Evolutionary conservation across 2,888 invertebrate genomes (phyloP).

Genomic region (Bugula neritina): DNA sequence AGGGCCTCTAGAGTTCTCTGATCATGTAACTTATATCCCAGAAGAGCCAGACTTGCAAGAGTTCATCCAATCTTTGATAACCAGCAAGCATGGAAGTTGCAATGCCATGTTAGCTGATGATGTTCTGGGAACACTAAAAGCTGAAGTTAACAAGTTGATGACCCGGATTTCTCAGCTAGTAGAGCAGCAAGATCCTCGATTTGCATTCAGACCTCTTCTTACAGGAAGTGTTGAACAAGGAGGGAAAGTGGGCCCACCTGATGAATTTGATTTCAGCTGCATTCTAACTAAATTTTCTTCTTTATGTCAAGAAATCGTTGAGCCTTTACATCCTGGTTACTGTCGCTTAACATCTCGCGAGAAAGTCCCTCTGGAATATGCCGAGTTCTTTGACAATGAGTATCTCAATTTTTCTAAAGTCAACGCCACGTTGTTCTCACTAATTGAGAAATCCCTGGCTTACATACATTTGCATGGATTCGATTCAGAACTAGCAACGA

Average conservation of each 20-base stretch:
- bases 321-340: background rate
- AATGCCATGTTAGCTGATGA: background rate
- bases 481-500: background rate
- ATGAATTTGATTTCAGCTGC: background rate
- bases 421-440: background rate
- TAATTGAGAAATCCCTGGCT: background rate
- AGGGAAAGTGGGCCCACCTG: background rate
- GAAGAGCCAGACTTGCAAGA: background rate
- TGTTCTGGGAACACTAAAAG: background rate
- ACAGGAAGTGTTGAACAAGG: background rate
- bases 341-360: background rate
- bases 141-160: background rate
- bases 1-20: background rate
- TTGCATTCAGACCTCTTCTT: background rate
- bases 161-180: background rate
- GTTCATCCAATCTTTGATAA: background rate
- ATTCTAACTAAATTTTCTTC: background rate
- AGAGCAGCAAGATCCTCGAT: background rate
- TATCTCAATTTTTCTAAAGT: background rate
- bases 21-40: background rate
- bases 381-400: background rate
- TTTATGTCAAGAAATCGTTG: background rate
- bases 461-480: background rate
- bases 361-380: background rate
- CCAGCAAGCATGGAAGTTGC: background rate